Evolutionary conservation across 2,888 invertebrate genomes (phyloP).

Genomic region (Heliothis peltigera): DNA sequence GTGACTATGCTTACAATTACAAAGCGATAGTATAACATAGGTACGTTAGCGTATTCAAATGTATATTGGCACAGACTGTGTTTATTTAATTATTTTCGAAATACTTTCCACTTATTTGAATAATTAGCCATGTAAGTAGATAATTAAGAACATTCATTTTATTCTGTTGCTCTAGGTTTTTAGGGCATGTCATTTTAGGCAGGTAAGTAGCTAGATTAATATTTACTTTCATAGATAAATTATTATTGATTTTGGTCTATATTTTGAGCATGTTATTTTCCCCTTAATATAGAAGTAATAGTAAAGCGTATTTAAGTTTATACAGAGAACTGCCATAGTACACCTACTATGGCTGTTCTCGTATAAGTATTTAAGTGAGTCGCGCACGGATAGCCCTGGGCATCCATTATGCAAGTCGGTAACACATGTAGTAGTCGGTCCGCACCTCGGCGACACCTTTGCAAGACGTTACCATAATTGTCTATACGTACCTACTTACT

Average conservation of each 20-base stretch:
- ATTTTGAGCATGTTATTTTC: not conserved
- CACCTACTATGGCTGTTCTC: no score
- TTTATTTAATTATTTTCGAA: conserved; percentile 45
- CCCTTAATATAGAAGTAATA: not conserved
- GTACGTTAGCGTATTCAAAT: conserved; percentile 49
- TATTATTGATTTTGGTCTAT: no score
- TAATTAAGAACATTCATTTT: not conserved
- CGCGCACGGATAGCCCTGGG: conserved; percentile 75
- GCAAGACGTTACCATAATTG: conserved; percentile 84
- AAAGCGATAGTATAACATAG: conserved; percentile 26
- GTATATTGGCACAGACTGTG: conserved; percentile 44
- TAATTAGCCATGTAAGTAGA: not conserved
- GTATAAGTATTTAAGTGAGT: conserved; percentile 31
- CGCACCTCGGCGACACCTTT: conserved; percentile 80
- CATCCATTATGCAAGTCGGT: conserved; percentile 84
- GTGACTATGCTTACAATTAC: conserved; percentile 42
- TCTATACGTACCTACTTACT: conserved; percentile 76
- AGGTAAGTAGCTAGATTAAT: no score
- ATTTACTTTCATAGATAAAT: no score
- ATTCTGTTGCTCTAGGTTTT: no score
- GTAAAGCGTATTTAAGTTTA: conserved; percentile 20
- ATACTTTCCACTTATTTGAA: conserved; percentile 49
- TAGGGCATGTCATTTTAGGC: no score
- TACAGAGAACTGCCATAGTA: conserved; percentile 8
- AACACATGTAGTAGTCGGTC: conserved; percentile 84